Evolutionary conservation across 2,113 vertebrate genomes (phyloP).

Genomic region (Ibidorhyncha struthersii): DNA sequence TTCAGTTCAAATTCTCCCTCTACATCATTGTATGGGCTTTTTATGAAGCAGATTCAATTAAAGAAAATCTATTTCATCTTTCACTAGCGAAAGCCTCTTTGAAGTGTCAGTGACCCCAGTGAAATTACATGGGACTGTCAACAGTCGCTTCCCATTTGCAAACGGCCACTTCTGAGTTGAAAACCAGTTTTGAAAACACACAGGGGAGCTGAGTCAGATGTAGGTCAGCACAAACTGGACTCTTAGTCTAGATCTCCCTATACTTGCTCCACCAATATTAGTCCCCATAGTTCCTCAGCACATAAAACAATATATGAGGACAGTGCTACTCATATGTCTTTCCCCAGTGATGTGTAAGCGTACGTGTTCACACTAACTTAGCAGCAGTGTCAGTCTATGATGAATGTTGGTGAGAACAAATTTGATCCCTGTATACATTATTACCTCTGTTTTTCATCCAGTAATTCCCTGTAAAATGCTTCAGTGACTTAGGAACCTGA

Average conservation of each 20-base stretch:
- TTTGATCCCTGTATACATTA: not conserved
- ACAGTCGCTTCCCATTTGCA: not conserved
- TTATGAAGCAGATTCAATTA: not conserved
- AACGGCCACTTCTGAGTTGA: not conserved
- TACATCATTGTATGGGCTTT: not conserved
- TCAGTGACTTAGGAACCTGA: not conserved
- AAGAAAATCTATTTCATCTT: not conserved
- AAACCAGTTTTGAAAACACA: constrained; percentile 19
- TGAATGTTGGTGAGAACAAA: not conserved
- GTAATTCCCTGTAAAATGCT: not conserved
- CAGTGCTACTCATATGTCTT: not conserved
- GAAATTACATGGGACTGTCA: not conserved
- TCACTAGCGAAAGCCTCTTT: constrained; percentile 11
- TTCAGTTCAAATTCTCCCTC: not conserved
- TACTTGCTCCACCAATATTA: not conserved
- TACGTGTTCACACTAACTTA: not conserved
- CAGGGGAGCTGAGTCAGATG: not conserved
- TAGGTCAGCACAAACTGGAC: not conserved
- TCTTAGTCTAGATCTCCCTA: not conserved
- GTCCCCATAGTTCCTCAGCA: not conserved
- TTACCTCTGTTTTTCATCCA: not conserved
- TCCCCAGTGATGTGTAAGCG: not conserved
- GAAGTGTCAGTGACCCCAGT: not conserved
- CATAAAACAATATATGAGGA: not conserved
- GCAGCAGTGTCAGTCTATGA: not conserved